Evolutionary conservation across 1,140 invertebrate genomes (phyloP), one percentile per base, ranked within the genome.

Genomic region (Diachasmimorpha longicaudata): DNA sequence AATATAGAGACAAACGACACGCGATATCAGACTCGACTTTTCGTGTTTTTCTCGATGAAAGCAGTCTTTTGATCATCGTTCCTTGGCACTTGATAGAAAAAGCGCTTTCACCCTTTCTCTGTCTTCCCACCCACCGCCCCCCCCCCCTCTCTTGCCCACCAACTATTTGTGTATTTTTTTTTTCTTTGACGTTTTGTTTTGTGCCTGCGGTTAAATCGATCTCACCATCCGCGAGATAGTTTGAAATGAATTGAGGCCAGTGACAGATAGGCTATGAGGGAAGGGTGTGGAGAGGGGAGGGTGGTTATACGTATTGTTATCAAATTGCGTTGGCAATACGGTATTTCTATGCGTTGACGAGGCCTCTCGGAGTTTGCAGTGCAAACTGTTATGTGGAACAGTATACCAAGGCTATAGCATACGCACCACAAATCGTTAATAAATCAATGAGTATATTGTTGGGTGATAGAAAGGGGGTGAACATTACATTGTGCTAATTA

Each of bases 401-500:
- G 46, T 31, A 31, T 31, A 44, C 66, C 25, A 68, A 42, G 31
- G 66, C 66, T 48, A 36, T 70, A 70, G 25, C 67, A 75, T 31
- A 67, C 73, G 68, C 66, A 52, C 58, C 58, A 25, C 11, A 16
- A 42, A 10, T 69, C 48, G 73, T 75, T 75, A 75, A 75, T 75
- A 75, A 70, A 75, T 75, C 73, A 75, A 44, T 25, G 16, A 31
- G 31, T 23, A 14, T 1, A 58, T 58, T 58, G 11, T 13, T 25
- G 16, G 67, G 16, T 4, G 16, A 25, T 1, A 25, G 13, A 3
- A 16, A 63, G n/a, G 44, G 48, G 23, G 76, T 77, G 69, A 75
- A 81, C 80, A 79, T 84, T 82, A 81, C 86, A 86, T 85, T 78
- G 80, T 79, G 77, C 81, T 86, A 85, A 87, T 87, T 85, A 81